phyloP scores from a whole-genome alignment of 2,888 invertebrate genomes.

The Philereme vetulata region DNA sequence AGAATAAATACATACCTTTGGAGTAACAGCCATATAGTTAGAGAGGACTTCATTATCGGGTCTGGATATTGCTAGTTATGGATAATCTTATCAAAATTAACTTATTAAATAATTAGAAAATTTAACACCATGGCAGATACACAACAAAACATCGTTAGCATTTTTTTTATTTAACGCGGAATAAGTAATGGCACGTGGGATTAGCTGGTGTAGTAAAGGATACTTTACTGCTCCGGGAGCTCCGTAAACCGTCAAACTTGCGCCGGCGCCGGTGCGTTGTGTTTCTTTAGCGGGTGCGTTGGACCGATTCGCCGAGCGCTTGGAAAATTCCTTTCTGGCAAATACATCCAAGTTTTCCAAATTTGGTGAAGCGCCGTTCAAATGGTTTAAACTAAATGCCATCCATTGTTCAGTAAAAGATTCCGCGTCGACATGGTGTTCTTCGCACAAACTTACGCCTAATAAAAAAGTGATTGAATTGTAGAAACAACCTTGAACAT shows the following conservation, averaged over 20 bases:
- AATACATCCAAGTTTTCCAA: conserved; percentile 84
- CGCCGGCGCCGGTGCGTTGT: conserved; percentile 64
- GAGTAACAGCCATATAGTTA: conserved; percentile 70
- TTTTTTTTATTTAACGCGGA: background rate
- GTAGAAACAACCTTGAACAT: conserved; percentile 78
- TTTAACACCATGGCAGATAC: conserved; percentile 1
- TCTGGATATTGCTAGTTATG: conserved; percentile 49
- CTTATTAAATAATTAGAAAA: background rate
- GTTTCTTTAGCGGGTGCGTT: conserved; percentile 66
- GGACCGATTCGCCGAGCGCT: conserved; percentile 66
- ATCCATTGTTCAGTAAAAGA: conserved; percentile 91
- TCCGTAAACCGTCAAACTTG: conserved; percentile 69
- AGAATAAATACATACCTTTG: conserved; percentile 60
- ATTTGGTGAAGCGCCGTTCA: conserved; percentile 85
- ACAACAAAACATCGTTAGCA: conserved; percentile 1
- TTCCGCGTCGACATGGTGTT: conserved; percentile 86
- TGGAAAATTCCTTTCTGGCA: conserved; percentile 86
- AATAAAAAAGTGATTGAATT: conserved; percentile 42
- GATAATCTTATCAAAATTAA: conserved; percentile 15
- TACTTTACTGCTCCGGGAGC: conserved; percentile 65
- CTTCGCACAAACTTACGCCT: conserved; percentile 86
- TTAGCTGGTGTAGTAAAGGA: conserved; percentile 62
- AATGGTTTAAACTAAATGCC: conserved; percentile 88
- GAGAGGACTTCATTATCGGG: conserved; percentile 74
- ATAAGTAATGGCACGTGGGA: conserved; percentile 52